A percentile compares a stretch with the other conserved stretches of the same genome.
Evolutionary conservation across 2,797 vertebrate genomes (phyloP).

Genomic region (Oreortyx pictus): DNA sequence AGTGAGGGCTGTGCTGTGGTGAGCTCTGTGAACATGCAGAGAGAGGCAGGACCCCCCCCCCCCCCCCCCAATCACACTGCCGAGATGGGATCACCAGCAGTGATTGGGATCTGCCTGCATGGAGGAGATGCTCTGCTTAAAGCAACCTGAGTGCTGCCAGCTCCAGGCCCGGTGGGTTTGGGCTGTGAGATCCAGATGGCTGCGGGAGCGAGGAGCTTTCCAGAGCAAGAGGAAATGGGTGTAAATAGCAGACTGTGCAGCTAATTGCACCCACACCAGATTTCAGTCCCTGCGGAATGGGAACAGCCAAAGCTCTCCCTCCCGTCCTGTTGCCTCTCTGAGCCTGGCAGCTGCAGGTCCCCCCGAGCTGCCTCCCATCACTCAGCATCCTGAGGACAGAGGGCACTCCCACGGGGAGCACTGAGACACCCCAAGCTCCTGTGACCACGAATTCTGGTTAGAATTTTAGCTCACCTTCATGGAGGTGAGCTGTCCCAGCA

Average conservation of each 20-base stretch:
- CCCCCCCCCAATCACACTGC: neutral
- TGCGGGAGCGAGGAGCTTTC: conserved; percentile 45
- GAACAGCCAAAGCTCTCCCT: neutral
- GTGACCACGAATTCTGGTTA: neutral
- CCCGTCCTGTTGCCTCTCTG: neutral
- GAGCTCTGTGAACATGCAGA: rapidly evolving
- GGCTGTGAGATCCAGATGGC: conserved; percentile 59
- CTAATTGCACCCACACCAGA: conserved; percentile 20
- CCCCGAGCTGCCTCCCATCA: neutral
- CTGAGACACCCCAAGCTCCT: rapidly evolving
- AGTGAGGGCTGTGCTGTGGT: rapidly evolving
- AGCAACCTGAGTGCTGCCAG: neutral
- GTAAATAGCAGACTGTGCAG: conserved; percentile 49
- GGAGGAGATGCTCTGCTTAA: neutral
- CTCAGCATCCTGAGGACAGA: neutral
- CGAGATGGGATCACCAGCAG: rapidly evolving
- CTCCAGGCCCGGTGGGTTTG: neutral
- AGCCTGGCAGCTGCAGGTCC: neutral
- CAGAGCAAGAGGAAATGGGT: conserved; percentile 40
- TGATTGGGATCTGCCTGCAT: rapidly evolving
- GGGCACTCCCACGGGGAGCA: neutral
- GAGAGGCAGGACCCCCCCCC: neutral
- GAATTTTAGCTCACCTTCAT: too few species aligned
- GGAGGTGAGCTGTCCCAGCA: neutral
- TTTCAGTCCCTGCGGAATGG: neutral